Base-by-base conservation (phyloP, 2,888 invertebrate genomes). In the Agonopterix arenella region DNA sequence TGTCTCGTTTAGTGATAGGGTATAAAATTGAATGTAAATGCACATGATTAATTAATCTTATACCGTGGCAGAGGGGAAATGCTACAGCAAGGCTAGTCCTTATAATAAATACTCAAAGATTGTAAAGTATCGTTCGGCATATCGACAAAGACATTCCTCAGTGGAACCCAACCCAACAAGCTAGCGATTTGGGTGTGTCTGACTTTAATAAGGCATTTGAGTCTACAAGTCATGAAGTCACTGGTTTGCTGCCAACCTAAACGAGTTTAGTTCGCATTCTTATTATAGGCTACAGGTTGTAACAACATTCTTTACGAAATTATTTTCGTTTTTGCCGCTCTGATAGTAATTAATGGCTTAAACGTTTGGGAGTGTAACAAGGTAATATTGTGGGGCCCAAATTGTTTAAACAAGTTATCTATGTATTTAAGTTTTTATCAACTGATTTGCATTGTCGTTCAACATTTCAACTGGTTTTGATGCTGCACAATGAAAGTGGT, bases 101-200 rank as follows among this genome's bases (percentile, higher is more conserved):
- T n/a, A n/a, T n/a, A n/a, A n/a, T n/a, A n/a, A n/a, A n/a, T n/a
- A n/a, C n/a, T n/a, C n/a, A n/a, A n/a, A n/a, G n/a, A n/a, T n/a
- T n/a, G n/a, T 28, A 5, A 5, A 28, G 28, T 28, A 28, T 28
- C 28, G 28, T 7, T 28, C 43, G 44, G 18, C 46, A 46, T 46
- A 46, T 41, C 42, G 11, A 50, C 56, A 60, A 53, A 50, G 52
- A 38, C 52, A 60, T 57, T 56, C 54, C 56, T 53, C 49, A 28
- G 28, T 28, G 45, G 48, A 38, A 46, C 8, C 46, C 16, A 9
- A 46, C 13, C 13, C 8, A 40, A 40, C 44, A 44, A 8, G 8
- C 44, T 44, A 52, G 54, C 52, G 64, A 61, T 57, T 61, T 61
- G 62, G 28, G 28, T 28, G 28, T 28, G 28, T 51, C 59, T 10